Base-by-base conservation (phyloP, 2,888 invertebrate genomes). In the Cantharis nigra region DNA sequence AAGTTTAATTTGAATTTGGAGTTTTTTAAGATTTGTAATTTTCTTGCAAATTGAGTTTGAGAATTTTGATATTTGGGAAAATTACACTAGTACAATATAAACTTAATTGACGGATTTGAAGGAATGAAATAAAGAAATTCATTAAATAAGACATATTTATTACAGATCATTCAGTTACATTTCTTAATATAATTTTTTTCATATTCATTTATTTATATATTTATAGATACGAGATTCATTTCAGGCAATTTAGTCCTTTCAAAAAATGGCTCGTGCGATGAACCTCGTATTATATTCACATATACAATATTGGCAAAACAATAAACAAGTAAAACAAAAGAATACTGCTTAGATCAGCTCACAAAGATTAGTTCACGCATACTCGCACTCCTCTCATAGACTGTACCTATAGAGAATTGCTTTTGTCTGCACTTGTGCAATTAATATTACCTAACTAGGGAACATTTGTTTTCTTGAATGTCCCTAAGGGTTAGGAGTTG, bases 151-250 rank as follows among this genome's bases (percentile, higher is more conserved):
- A 87, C 86, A 86, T 86, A 86, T 86, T 87, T 87, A 87, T 87
- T 87, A 87, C 87, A 87, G 86, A 86, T 86, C 85, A 84, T 85
- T 87, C 85, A 85, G 85, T 86, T 87, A 87, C 87, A 87, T 87
- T 86, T 86, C 84, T 86, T 87, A 84, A 86, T 86, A 87, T 87
- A 86, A 86, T 86, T 87, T 49, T 49, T 86, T 67, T 67, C 84
- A 85, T 85, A 85, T 86, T 86, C 83, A 85, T 86, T 86, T 87
- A 87, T 87, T 87, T 87, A 86, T 87, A 86, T 87, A 87, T 87
- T 87, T 87, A 87, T 87, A 87, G 85, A 87, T 86, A 85, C 85
- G 85, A 86, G 87, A 87, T 87, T 87, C 87, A 87, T 85, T 84
- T 86, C 86, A 87, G 85, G 86, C 86, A 85, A 86, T 86, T 49